Base-by-base conservation (phyloP, 2,888 invertebrate genomes). In the Calameuta idolon region DNA sequence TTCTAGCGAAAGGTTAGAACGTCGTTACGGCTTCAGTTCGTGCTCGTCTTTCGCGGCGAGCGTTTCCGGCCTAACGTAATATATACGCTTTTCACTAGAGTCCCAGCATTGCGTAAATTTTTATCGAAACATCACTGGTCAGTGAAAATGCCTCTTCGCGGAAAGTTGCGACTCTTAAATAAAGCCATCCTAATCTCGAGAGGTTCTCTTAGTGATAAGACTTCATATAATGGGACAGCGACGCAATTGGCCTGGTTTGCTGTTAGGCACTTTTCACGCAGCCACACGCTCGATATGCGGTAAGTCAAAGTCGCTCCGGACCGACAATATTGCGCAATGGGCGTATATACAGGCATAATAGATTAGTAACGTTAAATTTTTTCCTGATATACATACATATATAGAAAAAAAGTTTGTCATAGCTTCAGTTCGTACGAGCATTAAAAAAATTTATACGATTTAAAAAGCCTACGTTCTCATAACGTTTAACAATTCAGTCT, bases 281-380 rank as follows among this genome's bases (percentile, higher is more conserved):
- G 84, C 78, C 81, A 81, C 55, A 37, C 86, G 69, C 81, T 85
- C 77, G 83, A 88, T 80, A 90, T 90, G 90, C 88, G 90, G 90
- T 90, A 73, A 81, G 80, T 37, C 11, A n/a, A 68, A 75, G 37
- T 23, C 11, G 55, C 23, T 55, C 55, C 23, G 2, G 5, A 23
- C 55, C 55, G 23, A 23, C 55, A 55, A 9, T 55, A 55, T 55
- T 55, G 55, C 55, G 55, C 55, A 55, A 55, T 55, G 55, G 9
- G 55, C 55, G 23, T 55, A 55, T 23, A 9, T 23, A 55, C 55
- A 23, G 23, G 23, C 23, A 9, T 2, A 5, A 23, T 55, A 23
- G 23, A 55, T 55, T 55, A 55, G 23, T 55, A 23, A 55, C 9
- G 2, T 23, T 9, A 23, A 55, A 55, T 23, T 5, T 5, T 9